Evolutionary conservation across 2,797 vertebrate genomes (phyloP).

Genomic region (Triplophysa bombifrons): DNA sequence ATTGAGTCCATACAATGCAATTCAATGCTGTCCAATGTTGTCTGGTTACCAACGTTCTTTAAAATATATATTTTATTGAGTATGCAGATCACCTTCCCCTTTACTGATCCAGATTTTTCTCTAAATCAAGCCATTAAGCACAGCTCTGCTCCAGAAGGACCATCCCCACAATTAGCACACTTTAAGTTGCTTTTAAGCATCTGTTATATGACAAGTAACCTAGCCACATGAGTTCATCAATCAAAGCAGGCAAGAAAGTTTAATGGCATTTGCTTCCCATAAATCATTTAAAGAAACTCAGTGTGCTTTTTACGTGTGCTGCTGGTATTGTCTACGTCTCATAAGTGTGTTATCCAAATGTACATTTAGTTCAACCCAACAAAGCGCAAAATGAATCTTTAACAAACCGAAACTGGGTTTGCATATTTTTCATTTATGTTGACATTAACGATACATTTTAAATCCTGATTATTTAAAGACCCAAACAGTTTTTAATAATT

Average conservation of each 20-base stretch:
- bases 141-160: not conserved
- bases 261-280: not conserved
- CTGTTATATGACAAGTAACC: not conserved
- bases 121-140: not conserved
- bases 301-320: not conserved
- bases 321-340: not conserved
- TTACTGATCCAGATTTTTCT: no score
- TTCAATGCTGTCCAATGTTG: no score
- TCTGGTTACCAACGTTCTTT: no score
- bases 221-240: constrained; percentile 1
- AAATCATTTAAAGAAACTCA: constrained; percentile 7
- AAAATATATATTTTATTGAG: no score
- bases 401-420: not conserved
- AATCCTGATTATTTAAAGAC: not conserved
- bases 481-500: not conserved
- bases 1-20: no score
- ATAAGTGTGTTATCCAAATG: not conserved
- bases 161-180: not conserved
- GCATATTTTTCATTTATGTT: not conserved
- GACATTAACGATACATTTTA: not conserved
- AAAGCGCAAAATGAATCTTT: not conserved
- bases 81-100: no score
- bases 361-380: not conserved
- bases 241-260: not conserved
- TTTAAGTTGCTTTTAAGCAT: not conserved